phyloP scores from a whole-genome alignment of 2,113 vertebrate genomes.

The Sminthopsis crassicaudata region DNA sequence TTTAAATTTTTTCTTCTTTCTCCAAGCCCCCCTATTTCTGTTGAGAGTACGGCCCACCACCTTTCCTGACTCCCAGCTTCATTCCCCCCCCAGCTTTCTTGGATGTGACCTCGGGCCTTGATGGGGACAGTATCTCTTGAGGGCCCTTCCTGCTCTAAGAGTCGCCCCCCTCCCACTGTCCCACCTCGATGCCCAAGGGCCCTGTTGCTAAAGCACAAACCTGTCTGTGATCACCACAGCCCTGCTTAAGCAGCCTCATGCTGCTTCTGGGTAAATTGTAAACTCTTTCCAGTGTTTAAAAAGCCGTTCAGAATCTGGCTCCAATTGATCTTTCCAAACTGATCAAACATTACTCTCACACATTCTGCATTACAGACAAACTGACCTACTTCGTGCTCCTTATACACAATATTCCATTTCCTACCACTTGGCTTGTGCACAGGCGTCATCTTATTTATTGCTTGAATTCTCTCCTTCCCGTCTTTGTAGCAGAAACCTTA shows the following conservation, averaged over 20 bases:
- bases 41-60: no score
- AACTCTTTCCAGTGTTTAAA: background rate
- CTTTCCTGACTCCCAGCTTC: background rate
- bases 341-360: background rate
- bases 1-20: no score
- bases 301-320: background rate
- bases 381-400: background rate
- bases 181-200: background rate
- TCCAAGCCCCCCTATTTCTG: no score
- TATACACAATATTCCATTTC: background rate
- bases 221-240: background rate
- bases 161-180: background rate
- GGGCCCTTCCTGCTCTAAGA: no score
- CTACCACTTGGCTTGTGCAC: background rate
- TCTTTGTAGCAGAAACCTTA: background rate
- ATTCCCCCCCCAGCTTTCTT: background rate
- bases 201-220: background rate
- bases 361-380: background rate
- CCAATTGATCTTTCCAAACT: background rate
- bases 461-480: background rate
- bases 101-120: no score
- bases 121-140: no score
- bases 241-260: background rate
- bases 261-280: background rate
- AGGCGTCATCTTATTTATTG: background rate